Evolutionary conservation across 2,797 vertebrate genomes (phyloP), one percentile per base, ranked within the genome.

Genomic region (Denticeps clupeoides): DNA sequence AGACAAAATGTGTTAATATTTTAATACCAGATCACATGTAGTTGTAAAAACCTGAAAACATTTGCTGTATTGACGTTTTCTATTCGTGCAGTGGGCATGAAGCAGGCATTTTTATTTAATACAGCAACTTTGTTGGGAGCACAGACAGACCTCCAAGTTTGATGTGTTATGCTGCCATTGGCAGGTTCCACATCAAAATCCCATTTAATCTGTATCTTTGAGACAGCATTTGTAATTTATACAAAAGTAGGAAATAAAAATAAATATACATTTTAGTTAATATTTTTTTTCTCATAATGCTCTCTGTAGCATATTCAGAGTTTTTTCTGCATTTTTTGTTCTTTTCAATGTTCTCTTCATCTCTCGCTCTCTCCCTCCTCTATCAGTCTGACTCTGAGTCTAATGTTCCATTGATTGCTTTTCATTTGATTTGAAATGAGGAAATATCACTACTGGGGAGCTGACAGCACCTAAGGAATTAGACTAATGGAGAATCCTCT

Each of bases 391-490:
- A 74, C 66, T 66, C 59, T 72, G 47, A 69, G 64, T 66, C 71
- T 78, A 74, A 75, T 70, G 72, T 69, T 70, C 58, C 70, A 74
- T 78, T 76, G 71, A 82, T 82, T 52, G 52, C 61, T 62, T 67
- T 72, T 70, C 53, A 76, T 81, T 75, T 72, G 68, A 78, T 77
- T 72, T 71, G 64, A 76, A 77, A 77, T 68, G 63, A 69, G 58
- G 58, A 68, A 69, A 64, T 65, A 66, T 72, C 63, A 53, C 70
- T 21, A 19, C 50, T 53, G 48, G 58, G 16, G 49, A 63, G 60
- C 59, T 61, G 55, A 58, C 60, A 51, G 61, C 64, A 75, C 70
- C 72, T 61, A 56, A 63, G 62, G 73, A 78, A 76, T 81, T 68
- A 78, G 67, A 77, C 69, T 70, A 79, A 82, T 79, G 67, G 64